Evolutionary conservation across 2,888 invertebrate genomes (phyloP).

Genomic region (Hirtodrosophila alboralis): DNA sequence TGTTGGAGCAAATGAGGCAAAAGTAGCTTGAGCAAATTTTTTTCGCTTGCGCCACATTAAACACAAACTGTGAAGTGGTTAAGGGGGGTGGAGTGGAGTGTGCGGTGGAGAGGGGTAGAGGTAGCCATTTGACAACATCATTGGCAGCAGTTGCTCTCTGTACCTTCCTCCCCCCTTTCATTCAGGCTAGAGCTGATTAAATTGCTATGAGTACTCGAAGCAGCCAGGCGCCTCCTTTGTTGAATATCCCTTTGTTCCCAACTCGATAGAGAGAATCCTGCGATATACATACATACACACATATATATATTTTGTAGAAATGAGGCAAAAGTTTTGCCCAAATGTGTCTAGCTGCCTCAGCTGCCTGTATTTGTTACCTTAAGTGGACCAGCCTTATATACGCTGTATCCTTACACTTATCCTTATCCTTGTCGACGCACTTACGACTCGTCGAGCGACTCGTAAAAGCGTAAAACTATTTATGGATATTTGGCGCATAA

Average conservation of each 20-base stretch:
- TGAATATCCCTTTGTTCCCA: constrained; percentile 65
- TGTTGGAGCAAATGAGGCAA: constrained; percentile 66
- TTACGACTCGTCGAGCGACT: constrained; percentile 32
- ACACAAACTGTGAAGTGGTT: constrained; percentile 39
- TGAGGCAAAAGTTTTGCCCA: constrained; percentile 55
- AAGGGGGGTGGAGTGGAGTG: no score
- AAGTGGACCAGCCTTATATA: constrained; percentile 53
- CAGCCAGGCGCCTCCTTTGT: constrained; percentile 59
- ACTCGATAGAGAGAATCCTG: constrained; percentile 11
- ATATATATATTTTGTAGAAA: constrained; percentile 2
- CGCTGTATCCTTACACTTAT: constrained; percentile 34
- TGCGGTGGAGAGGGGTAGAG: constrained; percentile 13
- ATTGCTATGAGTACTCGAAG: constrained; percentile 50
- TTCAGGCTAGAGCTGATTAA: constrained; percentile 63
- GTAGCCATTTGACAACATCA: constrained; percentile 72
- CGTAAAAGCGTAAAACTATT: constrained; percentile 74
- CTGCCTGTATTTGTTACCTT: constrained; percentile 51
- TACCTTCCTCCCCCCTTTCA: constrained; percentile 1
- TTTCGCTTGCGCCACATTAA: constrained; percentile 73
- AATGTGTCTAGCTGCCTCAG: constrained; percentile 68
- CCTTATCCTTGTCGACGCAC: constrained; percentile 57
- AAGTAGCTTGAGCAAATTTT: constrained; percentile 57
- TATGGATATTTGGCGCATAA: constrained; percentile 77
- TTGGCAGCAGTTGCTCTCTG: constrained; percentile 55
- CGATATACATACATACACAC: not conserved